These are phyloP conservation scores for Burhinus bistriatus DNA, from an alignment of 2,113 vertebrate species.

Conservation along the genomic window DNA sequence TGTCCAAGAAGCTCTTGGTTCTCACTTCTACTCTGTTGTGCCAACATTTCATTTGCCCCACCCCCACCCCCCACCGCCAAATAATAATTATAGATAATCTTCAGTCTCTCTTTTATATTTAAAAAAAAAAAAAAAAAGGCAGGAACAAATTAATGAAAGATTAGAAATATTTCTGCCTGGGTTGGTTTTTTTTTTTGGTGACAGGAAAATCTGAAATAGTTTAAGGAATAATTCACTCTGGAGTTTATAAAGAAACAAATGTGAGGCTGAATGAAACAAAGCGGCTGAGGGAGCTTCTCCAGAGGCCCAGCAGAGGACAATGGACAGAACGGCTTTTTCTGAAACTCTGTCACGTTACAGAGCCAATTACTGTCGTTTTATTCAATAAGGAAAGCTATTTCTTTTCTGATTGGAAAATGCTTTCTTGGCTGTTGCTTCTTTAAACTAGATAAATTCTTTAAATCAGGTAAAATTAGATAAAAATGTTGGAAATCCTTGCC, in stretches of 20 bases:
- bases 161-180: not conserved
- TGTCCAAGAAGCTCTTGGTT: not conserved
- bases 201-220: not conserved
- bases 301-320: not conserved
- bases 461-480: not conserved
- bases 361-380: not conserved
- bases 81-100: not conserved
- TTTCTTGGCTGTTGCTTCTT: not conserved
- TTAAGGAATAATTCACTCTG: not conserved
- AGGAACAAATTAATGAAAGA: not conserved
- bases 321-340: not conserved
- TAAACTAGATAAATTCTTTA: not conserved
- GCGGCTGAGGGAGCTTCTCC: not conserved
- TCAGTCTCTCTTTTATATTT: not conserved
- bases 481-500: not conserved
- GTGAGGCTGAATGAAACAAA: not conserved
- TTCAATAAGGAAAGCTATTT: not conserved
- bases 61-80: too few species aligned
- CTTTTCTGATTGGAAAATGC: not conserved
- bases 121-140: not conserved
- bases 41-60: not conserved
- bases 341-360: rapidly evolving
- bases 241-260: not conserved
- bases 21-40: not conserved
- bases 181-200: not conserved